These are phyloP conservation scores for Ectobius pallidus DNA, from an alignment of 2,888 invertebrate species.

Conservation along the genomic window DNA sequence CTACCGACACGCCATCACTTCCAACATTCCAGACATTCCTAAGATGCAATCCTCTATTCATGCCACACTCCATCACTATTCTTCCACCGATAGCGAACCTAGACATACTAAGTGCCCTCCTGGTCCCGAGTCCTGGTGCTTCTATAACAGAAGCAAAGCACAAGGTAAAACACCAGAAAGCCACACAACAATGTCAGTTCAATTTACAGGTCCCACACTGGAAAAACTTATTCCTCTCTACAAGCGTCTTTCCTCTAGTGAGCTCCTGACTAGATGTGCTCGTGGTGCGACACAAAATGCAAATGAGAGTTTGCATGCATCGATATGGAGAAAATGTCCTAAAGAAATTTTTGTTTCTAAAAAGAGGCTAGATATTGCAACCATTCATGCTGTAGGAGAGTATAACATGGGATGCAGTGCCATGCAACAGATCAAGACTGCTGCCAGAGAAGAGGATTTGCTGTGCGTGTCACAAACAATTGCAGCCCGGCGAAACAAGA, in stretches of 20 bases:
- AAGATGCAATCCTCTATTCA: not conserved
- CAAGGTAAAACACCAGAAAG: not conserved
- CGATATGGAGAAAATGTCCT: not conserved
- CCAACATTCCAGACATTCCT: not conserved
- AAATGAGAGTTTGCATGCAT: not conserved
- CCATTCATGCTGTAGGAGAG: not conserved
- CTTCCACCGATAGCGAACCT: not conserved
- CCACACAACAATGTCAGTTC: not conserved
- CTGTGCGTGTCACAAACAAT: too few relatives aligned
- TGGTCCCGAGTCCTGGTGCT: not conserved
- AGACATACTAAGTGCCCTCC: not conserved
- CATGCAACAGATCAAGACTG: too few relatives aligned
- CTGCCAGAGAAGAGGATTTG: too few relatives aligned
- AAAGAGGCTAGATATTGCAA: not conserved
- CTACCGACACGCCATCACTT: too few relatives aligned
- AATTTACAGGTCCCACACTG: not conserved
- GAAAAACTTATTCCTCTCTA: not conserved
- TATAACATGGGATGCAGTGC: not conserved
- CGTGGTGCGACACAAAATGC: not conserved
- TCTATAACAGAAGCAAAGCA: not conserved
- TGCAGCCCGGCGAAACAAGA: too few relatives aligned
- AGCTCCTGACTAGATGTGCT: not conserved
- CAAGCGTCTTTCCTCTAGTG: not conserved
- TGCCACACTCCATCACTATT: not conserved
- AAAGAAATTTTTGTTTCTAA: not conserved